Evolutionary conservation across 2,888 invertebrate genomes (phyloP), one percentile per base, ranked within the genome.

Genomic region (Euclidia mi): DNA sequence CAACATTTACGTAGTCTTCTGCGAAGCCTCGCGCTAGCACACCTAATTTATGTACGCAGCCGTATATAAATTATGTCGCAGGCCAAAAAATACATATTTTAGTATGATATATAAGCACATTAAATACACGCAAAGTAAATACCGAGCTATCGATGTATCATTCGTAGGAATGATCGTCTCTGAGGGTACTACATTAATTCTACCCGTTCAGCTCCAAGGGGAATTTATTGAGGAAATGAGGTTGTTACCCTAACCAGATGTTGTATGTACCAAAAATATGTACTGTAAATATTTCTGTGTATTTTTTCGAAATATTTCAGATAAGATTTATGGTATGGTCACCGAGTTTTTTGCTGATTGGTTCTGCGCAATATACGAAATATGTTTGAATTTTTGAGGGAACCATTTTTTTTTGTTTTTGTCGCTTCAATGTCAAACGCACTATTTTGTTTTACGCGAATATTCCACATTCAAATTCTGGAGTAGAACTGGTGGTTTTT

Each of bases 151-250:
- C 48, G 53, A 72, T 62, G 52, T 62, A 75, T 75, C 72, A 70
- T 63, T 59, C 70, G 73, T 57, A 65, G 55, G 56, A 75, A 65
- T 66, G 58, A 69, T 66, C 45, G 63, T 64, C 61, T 53, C 37
- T 57, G 35, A 51, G 46, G 62, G 58, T 56, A 60, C 67, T 53
- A 65, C 68, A 76, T 74, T 76, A 76, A 76, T 76, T 74, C 66
- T 71, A 76, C 75, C 66, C 73, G 71, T 69, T 72, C 74, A 56
- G 65, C 65, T 70, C 65, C 55, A 37, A 45, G 38, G 74, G 66
- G 76, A 69, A 69, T 76, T 71, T 76, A 71, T 76, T 69, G 74
- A 76, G 77, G 76, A 76, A 76, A 76, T 76, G 77, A 74, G 69
- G 56, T 67, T 56, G 53, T 52, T 62, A 62, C 65, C 58, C 58